These are phyloP conservation scores for Epistrophe grossulariae DNA, from an alignment of 2,888 invertebrate species.

Conservation along the genomic window DNA sequence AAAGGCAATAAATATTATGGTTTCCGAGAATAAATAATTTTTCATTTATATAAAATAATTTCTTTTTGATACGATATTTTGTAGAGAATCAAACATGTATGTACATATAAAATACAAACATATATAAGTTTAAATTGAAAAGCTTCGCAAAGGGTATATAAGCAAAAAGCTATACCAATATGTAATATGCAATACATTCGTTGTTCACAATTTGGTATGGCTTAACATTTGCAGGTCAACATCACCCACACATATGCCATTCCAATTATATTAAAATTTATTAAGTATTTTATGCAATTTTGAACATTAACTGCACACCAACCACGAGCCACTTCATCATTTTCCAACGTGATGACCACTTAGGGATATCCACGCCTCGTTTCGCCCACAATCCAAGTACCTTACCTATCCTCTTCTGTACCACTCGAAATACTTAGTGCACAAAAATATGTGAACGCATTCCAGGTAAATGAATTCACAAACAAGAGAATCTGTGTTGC, in stretches of 20 bases:
- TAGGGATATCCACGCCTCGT: background rate
- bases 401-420: constrained; percentile 4
- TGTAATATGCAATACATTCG: background rate
- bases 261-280: constrained; percentile 63
- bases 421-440: constrained; percentile 36
- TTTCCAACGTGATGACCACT: constrained; percentile 32
- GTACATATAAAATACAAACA: background rate
- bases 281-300: constrained; percentile 58
- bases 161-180: background rate
- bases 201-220: constrained; percentile 1
- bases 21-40: background rate
- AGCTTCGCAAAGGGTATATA: background rate
- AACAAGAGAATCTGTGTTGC: constrained; percentile 27
- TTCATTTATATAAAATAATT: background rate
- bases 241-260: constrained; percentile 7
- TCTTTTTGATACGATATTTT: background rate
- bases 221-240: constrained; percentile 1
- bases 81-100: background rate
- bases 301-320: constrained; percentile 43
- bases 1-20: background rate
- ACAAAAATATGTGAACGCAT: constrained; percentile 63
- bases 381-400: background rate
- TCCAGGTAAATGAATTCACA: constrained; percentile 55
- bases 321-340: constrained; percentile 44
- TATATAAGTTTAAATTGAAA: background rate